A percentile compares a stretch with the other conserved stretches of the same genome.
These are phyloP conservation scores for Cephalopholis sonnerati DNA, from an alignment of 2,113 vertebrate species.

Conservation along the genomic window DNA sequence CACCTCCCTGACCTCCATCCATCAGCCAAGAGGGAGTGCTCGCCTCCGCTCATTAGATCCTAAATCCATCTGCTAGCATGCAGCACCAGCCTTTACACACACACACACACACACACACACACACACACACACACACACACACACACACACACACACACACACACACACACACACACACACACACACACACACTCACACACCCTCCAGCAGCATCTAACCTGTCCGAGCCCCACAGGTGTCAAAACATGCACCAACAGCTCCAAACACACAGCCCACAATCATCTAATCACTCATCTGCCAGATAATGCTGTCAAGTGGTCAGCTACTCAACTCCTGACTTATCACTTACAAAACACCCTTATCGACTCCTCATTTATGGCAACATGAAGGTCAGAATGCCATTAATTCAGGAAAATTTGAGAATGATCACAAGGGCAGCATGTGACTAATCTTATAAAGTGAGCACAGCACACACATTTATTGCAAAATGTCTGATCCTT, in stretches of 20 bases:
- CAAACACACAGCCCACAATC: conserved; percentile 32
- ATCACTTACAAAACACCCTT: conserved; percentile 52
- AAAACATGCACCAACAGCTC: conserved; percentile 59
- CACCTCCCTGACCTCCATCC: conserved; percentile 80
- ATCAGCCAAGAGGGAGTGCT: conserved; percentile 79
- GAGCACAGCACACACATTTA: conserved; percentile 5
- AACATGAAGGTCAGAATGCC: conserved; percentile 1
- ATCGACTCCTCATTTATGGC: conserved; percentile 16
- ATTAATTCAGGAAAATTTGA: conserved; percentile 13
- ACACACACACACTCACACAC: conserved; percentile 22
- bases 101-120: conserved; percentile 1
- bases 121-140: conserved; percentile 6
- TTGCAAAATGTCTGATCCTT: neutral
- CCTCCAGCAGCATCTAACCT: conserved; percentile 38
- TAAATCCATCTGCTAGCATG: conserved; percentile 71
- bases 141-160: neutral
- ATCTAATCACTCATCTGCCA: conserved; percentile 62
- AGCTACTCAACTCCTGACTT: conserved; percentile 35
- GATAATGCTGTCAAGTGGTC: conserved; percentile 64
- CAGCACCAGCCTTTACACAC: conserved; percentile 9
- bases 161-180: conserved; percentile 9
- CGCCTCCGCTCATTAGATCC: conserved; percentile 55
- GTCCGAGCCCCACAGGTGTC: conserved; percentile 66
- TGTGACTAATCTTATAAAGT: conserved; percentile 15
- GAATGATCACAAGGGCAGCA: conserved; percentile 22